Percentiles rank a stretch among this genome's conserved stretches.
These are phyloP conservation scores for Panagrolaimus sp. DNA, from an alignment of 1,140 invertebrate genomes.

Conservation along the genomic window DNA sequence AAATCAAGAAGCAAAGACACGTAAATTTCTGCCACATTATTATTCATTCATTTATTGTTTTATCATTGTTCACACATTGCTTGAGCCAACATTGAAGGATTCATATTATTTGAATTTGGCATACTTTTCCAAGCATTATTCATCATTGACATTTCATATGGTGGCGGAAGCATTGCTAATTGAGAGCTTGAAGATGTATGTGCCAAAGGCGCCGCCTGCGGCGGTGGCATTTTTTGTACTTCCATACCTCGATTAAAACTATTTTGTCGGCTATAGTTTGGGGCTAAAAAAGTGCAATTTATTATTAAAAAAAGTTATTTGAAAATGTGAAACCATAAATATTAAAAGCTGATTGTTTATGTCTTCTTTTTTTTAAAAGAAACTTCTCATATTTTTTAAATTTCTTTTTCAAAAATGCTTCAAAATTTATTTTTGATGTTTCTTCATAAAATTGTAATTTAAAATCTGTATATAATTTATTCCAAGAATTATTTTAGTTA, in stretches of 20 bases:
- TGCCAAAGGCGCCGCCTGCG: slow-evolving; percentile 9
- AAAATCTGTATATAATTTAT: too few species aligned
- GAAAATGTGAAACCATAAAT: too few species aligned
- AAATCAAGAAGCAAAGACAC: too few species aligned
- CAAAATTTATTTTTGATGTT: too few species aligned
- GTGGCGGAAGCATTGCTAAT: neutral
- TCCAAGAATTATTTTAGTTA: too few species aligned
- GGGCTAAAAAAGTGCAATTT: slow-evolving; percentile 2
- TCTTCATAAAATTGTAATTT: too few species aligned
- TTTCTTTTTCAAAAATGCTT: too few species aligned
- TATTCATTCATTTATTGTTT: neutral
- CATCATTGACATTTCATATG: slow-evolving; percentile 12
- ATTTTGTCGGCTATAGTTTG: slow-evolving; percentile 10
- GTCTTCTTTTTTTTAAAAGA: too few species aligned
- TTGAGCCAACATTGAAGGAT: slow-evolving; percentile 11
- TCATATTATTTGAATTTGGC: neutral
- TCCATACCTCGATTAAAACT: neutral
- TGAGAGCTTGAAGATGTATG: neutral
- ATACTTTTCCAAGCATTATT: neutral
- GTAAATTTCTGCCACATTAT: too few species aligned
- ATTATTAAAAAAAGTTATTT: too few species aligned
- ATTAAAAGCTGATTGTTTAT: too few species aligned
- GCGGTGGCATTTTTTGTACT: slow-evolving; percentile 1
- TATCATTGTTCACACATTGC: slow-evolving; percentile 14
- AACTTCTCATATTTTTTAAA: too few species aligned